Conservation (phyloP, 2,113 vertebrate species). For the Sarotherodon lohbergeri region DNA sequence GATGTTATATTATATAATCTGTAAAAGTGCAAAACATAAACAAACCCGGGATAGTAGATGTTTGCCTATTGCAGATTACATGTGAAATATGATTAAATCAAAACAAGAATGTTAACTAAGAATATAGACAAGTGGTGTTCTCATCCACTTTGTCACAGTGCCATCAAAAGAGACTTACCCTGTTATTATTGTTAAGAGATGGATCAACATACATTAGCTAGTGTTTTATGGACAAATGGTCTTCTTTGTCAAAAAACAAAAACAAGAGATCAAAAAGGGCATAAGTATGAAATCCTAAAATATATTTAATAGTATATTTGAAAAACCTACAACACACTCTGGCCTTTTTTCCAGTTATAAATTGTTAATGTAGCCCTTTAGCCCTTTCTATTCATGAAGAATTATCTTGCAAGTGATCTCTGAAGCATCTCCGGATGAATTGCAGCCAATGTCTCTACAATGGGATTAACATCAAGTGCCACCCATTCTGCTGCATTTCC, state of each 20-base stretch:
- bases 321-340: not conserved
- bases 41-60: no score
- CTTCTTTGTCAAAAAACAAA: not conserved
- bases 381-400: not conserved
- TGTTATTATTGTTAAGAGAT: not conserved
- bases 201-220: not conserved
- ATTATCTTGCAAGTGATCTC: not conserved
- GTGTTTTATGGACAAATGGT: not conserved
- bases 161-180: not conserved
- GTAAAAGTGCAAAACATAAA: no score
- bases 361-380: not conserved
- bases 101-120: no score
- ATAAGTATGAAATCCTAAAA: not conserved
- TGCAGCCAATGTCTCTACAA: not conserved
- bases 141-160: no score
- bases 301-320: not conserved
- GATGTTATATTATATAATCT: no score
- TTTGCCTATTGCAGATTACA: no score
- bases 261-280: not conserved
- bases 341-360: not conserved
- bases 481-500: not conserved
- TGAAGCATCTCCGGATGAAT: not conserved
- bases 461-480: not conserved
- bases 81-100: no score
- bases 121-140: no score